phyloP scores from a whole-genome alignment of 2,888 invertebrate genomes.

The Disparrhopalites patrizii region DNA sequence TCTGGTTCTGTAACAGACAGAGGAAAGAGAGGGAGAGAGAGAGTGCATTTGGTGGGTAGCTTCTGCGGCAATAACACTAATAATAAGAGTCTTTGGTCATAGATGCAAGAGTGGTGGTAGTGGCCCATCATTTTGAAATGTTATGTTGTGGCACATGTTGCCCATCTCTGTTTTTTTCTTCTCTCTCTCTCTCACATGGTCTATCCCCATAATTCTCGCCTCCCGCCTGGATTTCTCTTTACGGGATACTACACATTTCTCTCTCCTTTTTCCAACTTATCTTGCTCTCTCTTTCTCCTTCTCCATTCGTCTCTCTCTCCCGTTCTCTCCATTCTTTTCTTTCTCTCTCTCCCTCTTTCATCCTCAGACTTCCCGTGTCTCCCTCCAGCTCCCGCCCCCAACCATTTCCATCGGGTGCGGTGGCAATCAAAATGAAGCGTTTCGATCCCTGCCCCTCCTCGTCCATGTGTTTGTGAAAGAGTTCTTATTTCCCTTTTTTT shows the following conservation, averaged over 20 bases:
- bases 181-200: background rate
- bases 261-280: too few relatives aligned
- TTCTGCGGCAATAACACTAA: too few relatives aligned
- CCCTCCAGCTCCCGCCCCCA: background rate
- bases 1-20: background rate
- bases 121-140: slow-evolving; percentile 21
- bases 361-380: background rate
- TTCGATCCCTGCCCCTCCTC: slow-evolving; percentile 23
- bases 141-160: slow-evolving; percentile 18
- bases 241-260: too few relatives aligned
- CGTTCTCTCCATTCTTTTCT: too few relatives aligned
- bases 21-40: background rate
- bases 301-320: too few relatives aligned
- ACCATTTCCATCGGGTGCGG: slow-evolving; percentile 19
- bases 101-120: background rate
- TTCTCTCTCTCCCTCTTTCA: background rate
- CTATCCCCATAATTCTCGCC: too few relatives aligned
- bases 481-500: too few relatives aligned
- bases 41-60: too few relatives aligned
- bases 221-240: too few relatives aligned
- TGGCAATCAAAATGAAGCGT: slow-evolving; percentile 26
- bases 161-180: too few relatives aligned
- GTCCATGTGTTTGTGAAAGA: background rate
- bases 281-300: too few relatives aligned
- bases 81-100: too few relatives aligned